Evolutionary conservation across 2,113 vertebrate species (phyloP), one percentile per base, ranked within the genome.

Genomic region (Uropsilus gracilis): DNA sequence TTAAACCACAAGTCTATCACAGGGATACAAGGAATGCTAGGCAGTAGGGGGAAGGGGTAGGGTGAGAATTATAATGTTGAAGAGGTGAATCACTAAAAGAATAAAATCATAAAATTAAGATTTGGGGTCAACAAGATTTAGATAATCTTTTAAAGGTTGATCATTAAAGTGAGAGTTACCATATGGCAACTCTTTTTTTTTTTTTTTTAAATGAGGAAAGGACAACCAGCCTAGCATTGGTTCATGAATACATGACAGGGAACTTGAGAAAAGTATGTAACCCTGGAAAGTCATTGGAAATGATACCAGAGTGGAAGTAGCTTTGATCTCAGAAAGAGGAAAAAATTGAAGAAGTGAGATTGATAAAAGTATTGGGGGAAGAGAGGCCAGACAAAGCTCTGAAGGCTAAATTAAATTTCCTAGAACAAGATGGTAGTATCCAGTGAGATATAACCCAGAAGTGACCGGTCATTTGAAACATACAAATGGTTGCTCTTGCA

Each of bases 111-210:
- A 46, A 86, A 75, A 34, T 30, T n/a, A 72, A 94, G 44, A 59
- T 75, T 48, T 39, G 5, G 16, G 22, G 37, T 48, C 26, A 82
- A 82, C 30, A 82, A 64, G 8, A 57, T 30, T 94, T 86, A 80
- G n/a, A n/a, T n/a, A n/a, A n/a, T n/a, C 77, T 66, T 57, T 28
- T 71, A 73, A 55, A 92, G n/a, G 8, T 78, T 73, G 42, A n/a
- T 80, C 44, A 84, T 72, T 89, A 80, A 95, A 77, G 55, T 42
- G 53, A 89, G 59, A 82, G 8, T 28, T 55, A 88, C 16, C 73
- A 90, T 46, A 9, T 86, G 91, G 3, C 10, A 50, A 48, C 0
- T 73, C 9, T 64, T 44, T 32, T 61, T 61, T 28, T n/a, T 53
- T 73, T 37, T 7, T 30, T 75, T n/a, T 30, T 85, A 37, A 39